A percentile compares a stretch with the other conserved stretches of the same genome.
Evolutionary conservation across 2,797 vertebrate species (phyloP).

Genomic region (Sebastes kiyomatsui): DNA sequence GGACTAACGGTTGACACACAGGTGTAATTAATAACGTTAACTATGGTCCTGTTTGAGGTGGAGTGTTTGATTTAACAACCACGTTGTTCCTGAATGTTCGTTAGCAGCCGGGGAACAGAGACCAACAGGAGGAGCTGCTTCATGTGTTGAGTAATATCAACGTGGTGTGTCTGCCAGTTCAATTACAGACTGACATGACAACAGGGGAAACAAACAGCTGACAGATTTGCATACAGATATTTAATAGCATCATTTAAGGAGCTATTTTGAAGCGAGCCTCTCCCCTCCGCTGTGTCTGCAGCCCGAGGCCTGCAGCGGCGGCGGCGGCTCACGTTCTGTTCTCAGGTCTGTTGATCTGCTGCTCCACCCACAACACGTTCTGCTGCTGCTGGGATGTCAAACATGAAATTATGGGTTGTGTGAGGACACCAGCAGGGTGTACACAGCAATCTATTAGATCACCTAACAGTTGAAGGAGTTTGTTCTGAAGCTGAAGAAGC

Average conservation of each 20-base stretch:
- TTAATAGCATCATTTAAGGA: neutral
- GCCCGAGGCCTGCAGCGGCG: neutral
- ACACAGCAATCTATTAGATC: too few relatives aligned
- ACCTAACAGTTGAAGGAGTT: too few relatives aligned
- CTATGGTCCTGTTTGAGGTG: too few relatives aligned
- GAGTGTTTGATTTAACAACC: too few relatives aligned
- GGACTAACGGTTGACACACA: neutral
- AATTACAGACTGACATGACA: slow-evolving; percentile 17
- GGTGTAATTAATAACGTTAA: too few relatives aligned
- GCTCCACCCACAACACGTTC: neutral
- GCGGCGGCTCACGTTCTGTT: neutral
- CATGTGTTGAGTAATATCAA: neutral
- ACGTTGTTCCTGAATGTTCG: too few relatives aligned
- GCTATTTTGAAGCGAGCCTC: neutral
- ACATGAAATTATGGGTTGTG: neutral
- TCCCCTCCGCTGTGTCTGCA: neutral
- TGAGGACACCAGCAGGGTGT: too few relatives aligned
- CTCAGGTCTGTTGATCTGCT: neutral
- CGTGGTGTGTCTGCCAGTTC: neutral
- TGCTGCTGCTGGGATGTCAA: neutral
- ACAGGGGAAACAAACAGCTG: slow-evolving; percentile 39
- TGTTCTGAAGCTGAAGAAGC: neutral
- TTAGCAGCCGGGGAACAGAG: neutral
- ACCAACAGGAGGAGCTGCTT: neutral
- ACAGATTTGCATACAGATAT: neutral